phyloP scores from a whole-genome alignment of 2,113 vertebrate species.

The Megaceryle maxima region DNA sequence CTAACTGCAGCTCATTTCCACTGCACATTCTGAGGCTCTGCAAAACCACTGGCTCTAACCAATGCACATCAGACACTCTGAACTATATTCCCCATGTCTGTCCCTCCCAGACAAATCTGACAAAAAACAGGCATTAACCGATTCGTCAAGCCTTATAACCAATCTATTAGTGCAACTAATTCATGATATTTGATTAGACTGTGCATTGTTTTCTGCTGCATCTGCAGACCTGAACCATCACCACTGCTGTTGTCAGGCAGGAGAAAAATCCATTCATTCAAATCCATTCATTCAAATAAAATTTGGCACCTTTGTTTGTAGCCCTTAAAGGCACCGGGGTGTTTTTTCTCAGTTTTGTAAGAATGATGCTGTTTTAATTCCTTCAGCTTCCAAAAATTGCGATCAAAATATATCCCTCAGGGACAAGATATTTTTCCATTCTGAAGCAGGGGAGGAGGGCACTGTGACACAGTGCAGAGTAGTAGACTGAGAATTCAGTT shows the following conservation, averaged over 20 bases:
- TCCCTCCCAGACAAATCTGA: background rate
- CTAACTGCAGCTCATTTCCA: background rate
- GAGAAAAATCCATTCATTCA: background rate
- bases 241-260: rapidly evolving
- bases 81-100: background rate
- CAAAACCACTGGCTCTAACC: rapidly evolving
- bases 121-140: background rate
- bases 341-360: background rate
- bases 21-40: rapidly evolving
- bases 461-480: background rate
- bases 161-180: background rate
- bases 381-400: background rate
- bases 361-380: background rate
- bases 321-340: background rate
- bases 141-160: background rate
- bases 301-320: background rate
- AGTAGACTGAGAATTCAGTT: background rate
- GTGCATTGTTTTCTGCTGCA: background rate
- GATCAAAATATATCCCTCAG: background rate
- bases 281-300: too few species aligned
- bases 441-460: background rate
- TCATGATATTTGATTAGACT: background rate
- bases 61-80: rapidly evolving
- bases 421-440: background rate
- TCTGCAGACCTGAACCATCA: background rate